Percentiles rank a stretch among this genome's conserved stretches.
Evolutionary conservation across 2,113 vertebrate genomes (phyloP).

Genomic region (Tauraco erythrolophus): DNA sequence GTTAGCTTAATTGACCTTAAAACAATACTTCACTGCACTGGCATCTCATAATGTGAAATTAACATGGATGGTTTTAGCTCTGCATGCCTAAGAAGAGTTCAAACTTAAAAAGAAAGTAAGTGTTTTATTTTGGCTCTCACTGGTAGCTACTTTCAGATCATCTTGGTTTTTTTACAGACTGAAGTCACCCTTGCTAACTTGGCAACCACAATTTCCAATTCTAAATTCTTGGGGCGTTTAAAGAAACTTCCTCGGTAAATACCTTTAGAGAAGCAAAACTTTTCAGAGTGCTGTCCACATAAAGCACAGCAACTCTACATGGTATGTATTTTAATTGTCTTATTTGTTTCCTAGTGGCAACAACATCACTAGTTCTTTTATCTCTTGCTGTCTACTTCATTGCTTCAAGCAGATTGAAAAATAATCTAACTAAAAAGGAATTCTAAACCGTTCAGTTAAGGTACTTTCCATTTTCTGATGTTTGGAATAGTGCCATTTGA

Average conservation of each 20-base stretch:
- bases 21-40: neutral
- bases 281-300: neutral
- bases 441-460: constrained; percentile 9
- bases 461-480: constrained; percentile 14
- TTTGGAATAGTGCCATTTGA: neutral
- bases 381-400: constrained; percentile 32
- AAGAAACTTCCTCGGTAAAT: neutral
- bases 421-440: constrained; percentile 37
- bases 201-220: constrained; percentile 1
- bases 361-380: constrained; percentile 49
- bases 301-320: neutral
- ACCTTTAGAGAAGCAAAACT: neutral
- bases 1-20: constrained; percentile 13
- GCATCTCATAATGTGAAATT: neutral
- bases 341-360: constrained; percentile 48
- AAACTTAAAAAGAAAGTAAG: neutral
- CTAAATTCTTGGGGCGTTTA: neutral
- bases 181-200: neutral
- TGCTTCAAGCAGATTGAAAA: constrained; percentile 28
- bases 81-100: neutral
- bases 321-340: constrained; percentile 47
- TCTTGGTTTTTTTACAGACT: neutral
- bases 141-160: neutral
- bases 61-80: neutral
- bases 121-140: neutral